Percentiles rank a stretch among this genome's conserved stretches.
These are phyloP conservation scores for Oxytorus armatus DNA, from an alignment of 2,888 invertebrate species.

Conservation along the genomic window DNA sequence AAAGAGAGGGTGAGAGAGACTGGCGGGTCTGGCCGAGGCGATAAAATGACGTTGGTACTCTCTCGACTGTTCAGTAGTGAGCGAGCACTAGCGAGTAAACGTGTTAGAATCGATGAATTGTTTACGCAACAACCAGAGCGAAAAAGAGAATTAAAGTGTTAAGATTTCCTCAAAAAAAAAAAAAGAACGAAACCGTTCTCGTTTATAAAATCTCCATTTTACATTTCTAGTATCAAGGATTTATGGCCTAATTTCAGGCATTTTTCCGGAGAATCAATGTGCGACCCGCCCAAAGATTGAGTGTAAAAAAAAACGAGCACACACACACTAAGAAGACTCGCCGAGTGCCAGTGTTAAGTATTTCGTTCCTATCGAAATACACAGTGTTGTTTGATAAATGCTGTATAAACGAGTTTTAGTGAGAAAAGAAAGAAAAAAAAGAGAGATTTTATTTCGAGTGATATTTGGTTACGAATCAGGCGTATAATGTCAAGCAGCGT, in stretches of 20 bases:
- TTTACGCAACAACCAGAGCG: not conserved
- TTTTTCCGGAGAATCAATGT: constrained; percentile 1
- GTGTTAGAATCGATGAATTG: not conserved
- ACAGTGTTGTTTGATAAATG: not conserved
- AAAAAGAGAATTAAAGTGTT: not conserved
- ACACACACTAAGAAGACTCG: not conserved
- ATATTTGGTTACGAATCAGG: constrained; percentile 1
- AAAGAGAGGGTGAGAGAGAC: constrained; percentile 21
- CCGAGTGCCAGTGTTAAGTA: not conserved
- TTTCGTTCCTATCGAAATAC: not conserved
- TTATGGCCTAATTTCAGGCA: not conserved
- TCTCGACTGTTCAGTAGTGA: constrained; percentile 74
- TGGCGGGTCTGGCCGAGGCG: constrained; percentile 61
- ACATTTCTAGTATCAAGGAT: not conserved
- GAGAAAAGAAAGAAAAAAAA: not conserved
- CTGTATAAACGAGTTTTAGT: not conserved
- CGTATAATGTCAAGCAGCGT: constrained; percentile 82
- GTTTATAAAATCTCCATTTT: not conserved
- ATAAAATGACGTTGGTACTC: constrained; percentile 77
- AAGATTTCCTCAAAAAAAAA: not conserved
- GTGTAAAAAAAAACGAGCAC: not conserved
- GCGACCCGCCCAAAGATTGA: constrained; percentile 20
- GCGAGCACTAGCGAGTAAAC: constrained; percentile 21
- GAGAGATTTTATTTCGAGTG: constrained; percentile 1
- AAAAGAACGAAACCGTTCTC: not conserved